A percentile compares a stretch with the other conserved stretches of the same genome.
phyloP scores from a whole-genome alignment of 1,140 invertebrate species.

The Trinorchestia longiramus region DNA sequence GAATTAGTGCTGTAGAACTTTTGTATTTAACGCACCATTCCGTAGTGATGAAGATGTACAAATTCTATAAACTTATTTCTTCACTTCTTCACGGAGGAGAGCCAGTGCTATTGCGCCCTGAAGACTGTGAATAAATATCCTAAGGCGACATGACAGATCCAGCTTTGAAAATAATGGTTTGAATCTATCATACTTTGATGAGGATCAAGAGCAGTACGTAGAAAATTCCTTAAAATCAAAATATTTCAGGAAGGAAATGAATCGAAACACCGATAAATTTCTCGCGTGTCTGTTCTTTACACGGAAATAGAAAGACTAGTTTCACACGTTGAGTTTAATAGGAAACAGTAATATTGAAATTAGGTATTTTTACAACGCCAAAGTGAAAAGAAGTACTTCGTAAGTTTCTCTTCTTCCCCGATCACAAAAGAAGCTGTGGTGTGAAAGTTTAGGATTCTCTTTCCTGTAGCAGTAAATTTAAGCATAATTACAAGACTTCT shows the following conservation, averaged over 20 bases:
- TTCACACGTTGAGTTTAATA: background rate
- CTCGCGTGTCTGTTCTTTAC: background rate
- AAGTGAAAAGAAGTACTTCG: background rate
- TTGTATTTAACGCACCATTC: background rate
- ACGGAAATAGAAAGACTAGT: background rate
- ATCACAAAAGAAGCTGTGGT: background rate
- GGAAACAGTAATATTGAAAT: background rate
- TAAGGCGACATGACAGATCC: too few relatives aligned
- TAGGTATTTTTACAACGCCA: background rate
- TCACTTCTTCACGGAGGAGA: too few relatives aligned
- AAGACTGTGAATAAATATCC: too few relatives aligned
- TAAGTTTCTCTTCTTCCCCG: background rate
- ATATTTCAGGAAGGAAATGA: too few relatives aligned
- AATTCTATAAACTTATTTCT: too few relatives aligned
- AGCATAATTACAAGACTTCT: background rate
- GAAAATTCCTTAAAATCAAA: too few relatives aligned
- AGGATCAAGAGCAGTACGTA: too few relatives aligned
- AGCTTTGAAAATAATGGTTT: too few relatives aligned
- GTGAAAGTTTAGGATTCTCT: background rate
- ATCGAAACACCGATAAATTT: too few relatives aligned
- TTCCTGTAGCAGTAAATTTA: background rate
- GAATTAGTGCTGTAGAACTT: background rate
- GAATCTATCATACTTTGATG: too few relatives aligned
- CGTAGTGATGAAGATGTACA: too few relatives aligned
- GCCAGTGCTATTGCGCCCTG: too few relatives aligned